Percentiles rank a stretch among this genome's conserved stretches.
Evolutionary conservation across 2,113 vertebrate species (phyloP).

Genomic region (Pteropus alecto): DNA sequence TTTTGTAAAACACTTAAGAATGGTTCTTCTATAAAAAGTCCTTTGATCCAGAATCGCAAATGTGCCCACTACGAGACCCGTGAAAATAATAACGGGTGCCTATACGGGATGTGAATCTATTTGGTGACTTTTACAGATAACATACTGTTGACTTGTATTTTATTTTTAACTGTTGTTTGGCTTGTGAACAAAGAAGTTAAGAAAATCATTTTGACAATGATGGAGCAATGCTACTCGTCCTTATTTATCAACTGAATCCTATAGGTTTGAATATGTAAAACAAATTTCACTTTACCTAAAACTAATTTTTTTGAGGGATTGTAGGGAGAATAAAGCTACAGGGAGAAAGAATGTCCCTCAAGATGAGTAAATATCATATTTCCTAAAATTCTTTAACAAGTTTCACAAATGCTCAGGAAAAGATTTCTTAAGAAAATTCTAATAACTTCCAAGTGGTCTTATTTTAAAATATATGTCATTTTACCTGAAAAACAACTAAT

Average conservation of each 20-base stretch:
- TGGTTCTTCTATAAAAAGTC: neutral
- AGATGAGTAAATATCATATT: neutral
- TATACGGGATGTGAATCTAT: neutral
- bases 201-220: neutral
- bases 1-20: constrained; percentile 11
- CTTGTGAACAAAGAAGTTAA: neutral
- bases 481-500: neutral
- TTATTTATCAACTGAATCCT: neutral
- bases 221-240: neutral
- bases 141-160: neutral
- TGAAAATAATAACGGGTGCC: neutral
- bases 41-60: neutral
- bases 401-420: constrained; percentile 33
- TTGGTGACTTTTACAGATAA: neutral
- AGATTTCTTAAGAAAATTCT: neutral
- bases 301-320: neutral
- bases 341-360: neutral
- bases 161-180: neutral
- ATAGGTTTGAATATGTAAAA: neutral
- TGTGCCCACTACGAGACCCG: neutral
- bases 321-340: neutral
- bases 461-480: neutral
- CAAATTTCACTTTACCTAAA: neutral
- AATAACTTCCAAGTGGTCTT: neutral
- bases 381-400: neutral